Evolutionary conservation across 2,797 vertebrate species (phyloP), one percentile per base, ranked within the genome.

Genomic region (Hypotaenidia philippensis): DNA sequence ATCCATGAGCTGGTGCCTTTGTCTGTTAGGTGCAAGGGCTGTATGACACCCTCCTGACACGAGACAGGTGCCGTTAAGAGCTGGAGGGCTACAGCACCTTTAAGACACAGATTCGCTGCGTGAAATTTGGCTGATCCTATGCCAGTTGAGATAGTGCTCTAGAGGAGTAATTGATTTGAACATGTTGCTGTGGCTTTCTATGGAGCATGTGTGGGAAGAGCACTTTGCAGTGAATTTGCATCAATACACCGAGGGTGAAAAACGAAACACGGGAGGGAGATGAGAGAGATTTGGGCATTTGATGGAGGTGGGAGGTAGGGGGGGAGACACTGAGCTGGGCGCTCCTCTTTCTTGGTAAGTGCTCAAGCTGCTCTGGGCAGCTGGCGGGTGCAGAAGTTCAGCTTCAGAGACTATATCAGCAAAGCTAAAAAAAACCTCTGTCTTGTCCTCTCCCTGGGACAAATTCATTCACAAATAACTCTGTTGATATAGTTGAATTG

Each of bases 391-490:
- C 59, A 84, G 26, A 72, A 87, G 13, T 89, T 93, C 53, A 69
- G 13, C 22, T 72, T 1, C 2, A 1, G 26, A 52, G 29, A 11
- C 13, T 68, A 6, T 40, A 32, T n/a, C 25, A 66, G 10, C n/a
- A 79, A 11, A 50, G 13, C 65, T 2, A 65, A 78, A 84, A 45
- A 78, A 87, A 45, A 65, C 4, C 18, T 19, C 21, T 40, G 22
- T 20, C 18, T 71, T 41, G 22, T 74, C 56, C 26, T 66, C 49
- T 81, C 85, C 44, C 44, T 34, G 47, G 63, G 52, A 81, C 18
- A 91, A 81, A 94, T 56, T 81, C 13, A 82, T 84, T 94, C 44
- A 61, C 60, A 76, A 86, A 52, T 66, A 78, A 69, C 10, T 64
- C 40, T 63, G 27, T 45, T 88, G 61, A 80, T 69, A 74, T 74